Evolutionary conservation across 2,888 invertebrate species (phyloP), one percentile per base, ranked within the genome.

Genomic region (Caenorhabditis sulstoni): DNA sequence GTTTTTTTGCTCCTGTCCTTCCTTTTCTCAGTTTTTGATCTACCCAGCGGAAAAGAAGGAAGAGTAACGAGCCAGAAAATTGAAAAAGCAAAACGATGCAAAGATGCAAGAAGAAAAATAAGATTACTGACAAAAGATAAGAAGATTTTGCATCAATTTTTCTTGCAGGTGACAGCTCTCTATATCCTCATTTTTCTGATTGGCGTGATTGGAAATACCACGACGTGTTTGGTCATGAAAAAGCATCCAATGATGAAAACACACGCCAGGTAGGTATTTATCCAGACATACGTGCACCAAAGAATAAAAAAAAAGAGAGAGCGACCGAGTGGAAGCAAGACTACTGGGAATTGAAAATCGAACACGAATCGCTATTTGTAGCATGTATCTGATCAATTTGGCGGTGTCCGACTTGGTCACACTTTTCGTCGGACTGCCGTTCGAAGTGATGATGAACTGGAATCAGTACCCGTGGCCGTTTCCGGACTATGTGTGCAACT

Each of bases 391-490:
- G 0, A 65, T 84, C 7, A 87, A 87, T 45, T 62, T 87, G 57
- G 86, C 85, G 0, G 49, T 85, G 0, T 84, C 87, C 2, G 87
- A 87, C 35, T 65, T 87, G 41, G 85, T 86, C 0, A 86, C 85
- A 9, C 50, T 87, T 11, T 81, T 67, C 18, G 84, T 86, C 9
- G 87, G 85, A 1, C 70, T 86, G 4, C 85, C 87, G 8, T 87
- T 87, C 49, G 87, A 87, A 61, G 73, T 80, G 0, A 45, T 84
- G 35, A 82, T 84, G 83, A 81, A 82, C 44, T 87, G 85, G 85
- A 52, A 84, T 47, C 87, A 86, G 67, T 87, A 77, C 16, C 86
- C 86, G 7, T 87, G 85, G 85, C 82, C 85, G 4, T 84, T 85
- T 50, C 86, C 86, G 39, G 84, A 86, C 64, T 82, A 81, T 66